Conservation (phyloP, 1,140 invertebrate genomes). For the Uloborus diversus region DNA sequence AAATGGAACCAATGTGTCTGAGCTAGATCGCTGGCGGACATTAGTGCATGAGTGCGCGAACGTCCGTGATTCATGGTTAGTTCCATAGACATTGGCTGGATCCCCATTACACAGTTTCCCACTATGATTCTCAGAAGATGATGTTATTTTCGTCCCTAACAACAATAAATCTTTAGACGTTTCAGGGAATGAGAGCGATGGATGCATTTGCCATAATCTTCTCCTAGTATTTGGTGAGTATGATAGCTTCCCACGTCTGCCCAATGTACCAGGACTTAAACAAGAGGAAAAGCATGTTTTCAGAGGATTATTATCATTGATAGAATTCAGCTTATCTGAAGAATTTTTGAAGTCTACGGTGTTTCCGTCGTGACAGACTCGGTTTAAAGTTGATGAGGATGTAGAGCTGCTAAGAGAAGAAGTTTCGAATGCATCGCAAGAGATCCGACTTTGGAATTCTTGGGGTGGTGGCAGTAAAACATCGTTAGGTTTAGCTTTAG, state of each 20-base stretch:
- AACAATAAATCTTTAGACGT: conserved; percentile 39
- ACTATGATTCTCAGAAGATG: not conserved
- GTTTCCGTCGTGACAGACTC: conserved; percentile 44
- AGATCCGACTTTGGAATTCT: conserved; percentile 1
- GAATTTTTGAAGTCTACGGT: conserved; percentile 1
- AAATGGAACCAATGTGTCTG: not conserved
- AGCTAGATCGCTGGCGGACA: conserved; percentile 34
- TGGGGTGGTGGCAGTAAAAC: conserved; percentile 24
- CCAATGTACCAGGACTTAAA: conserved; percentile 1
- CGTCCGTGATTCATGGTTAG: not conserved
- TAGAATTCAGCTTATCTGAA: not conserved
- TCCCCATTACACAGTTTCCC: not conserved
- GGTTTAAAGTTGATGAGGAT: not conserved
- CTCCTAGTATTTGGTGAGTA: conserved; percentile 35
- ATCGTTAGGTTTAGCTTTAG: conserved; percentile 5
- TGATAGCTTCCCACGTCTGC: not conserved
- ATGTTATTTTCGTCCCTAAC: not conserved
- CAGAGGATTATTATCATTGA: not conserved
- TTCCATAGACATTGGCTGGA: not conserved
- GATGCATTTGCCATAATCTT: conserved; percentile 35
- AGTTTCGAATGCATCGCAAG: not conserved
- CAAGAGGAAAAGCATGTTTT: conserved; percentile 20
- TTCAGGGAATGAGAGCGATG: conserved; percentile 49
- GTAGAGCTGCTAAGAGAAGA: not conserved
- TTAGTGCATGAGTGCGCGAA: not conserved